Conservation (phyloP, 2,888 invertebrate genomes). For the Melieria picta region DNA sequence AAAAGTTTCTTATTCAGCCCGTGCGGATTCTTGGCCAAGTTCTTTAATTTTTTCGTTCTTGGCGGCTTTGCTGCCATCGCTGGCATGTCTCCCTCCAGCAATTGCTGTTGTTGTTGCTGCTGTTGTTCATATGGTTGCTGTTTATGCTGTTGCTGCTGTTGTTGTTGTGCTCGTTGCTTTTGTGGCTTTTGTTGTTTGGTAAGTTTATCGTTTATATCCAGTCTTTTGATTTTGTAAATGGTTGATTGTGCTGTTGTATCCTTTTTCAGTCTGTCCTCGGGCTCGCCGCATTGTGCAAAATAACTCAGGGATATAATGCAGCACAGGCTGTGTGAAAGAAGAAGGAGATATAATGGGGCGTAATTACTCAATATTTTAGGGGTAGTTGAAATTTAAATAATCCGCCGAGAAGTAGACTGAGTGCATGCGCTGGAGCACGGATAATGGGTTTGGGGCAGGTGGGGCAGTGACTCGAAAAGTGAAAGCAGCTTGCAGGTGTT, state of each 20-base stretch:
- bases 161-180: conserved; percentile 32
- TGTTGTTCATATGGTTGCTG: conserved; percentile 15
- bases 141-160: conserved; percentile 10
- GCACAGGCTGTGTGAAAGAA: conserved; percentile 52
- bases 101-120: conserved; percentile 37
- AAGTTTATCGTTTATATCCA: conserved; percentile 45
- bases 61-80: conserved; percentile 35
- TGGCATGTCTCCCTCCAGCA: conserved; percentile 2
- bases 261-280: conserved; percentile 40
- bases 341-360: not conserved
- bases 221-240: conserved; percentile 56
- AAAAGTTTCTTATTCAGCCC: conserved; percentile 61
- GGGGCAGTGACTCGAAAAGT: too few relatives aligned
- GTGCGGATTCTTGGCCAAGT: conserved; percentile 54
- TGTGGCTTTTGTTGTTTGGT: conserved; percentile 34
- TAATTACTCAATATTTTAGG: too few relatives aligned
- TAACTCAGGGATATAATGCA: conserved; percentile 50
- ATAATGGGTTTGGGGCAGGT: too few relatives aligned
- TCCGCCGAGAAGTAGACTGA: too few relatives aligned
- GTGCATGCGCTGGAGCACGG: too few relatives aligned
- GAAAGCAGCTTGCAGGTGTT: too few relatives aligned
- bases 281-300: conserved; percentile 42
- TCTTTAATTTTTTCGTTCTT: conserved; percentile 49
- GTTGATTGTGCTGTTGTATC: conserved; percentile 46
- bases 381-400: too few relatives aligned